Evolutionary conservation across 2,797 vertebrate species (phyloP).

Genomic region (Rhabdophis nuchalis): DNA sequence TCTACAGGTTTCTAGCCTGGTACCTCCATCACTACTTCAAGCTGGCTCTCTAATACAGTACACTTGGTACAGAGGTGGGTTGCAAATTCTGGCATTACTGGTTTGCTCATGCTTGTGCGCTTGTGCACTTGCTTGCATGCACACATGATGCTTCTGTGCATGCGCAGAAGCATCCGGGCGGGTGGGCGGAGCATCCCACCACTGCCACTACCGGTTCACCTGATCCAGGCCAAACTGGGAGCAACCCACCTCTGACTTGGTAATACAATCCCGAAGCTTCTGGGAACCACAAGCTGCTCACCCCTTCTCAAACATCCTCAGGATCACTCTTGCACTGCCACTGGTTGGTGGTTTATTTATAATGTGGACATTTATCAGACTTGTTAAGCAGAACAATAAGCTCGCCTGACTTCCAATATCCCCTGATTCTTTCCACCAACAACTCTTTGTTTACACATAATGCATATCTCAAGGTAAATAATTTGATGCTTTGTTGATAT

Average conservation of each 20-base stretch:
- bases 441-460: not conserved
- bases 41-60: not conserved
- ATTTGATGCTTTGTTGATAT: not conserved
- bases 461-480: not conserved
- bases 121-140: too few species aligned
- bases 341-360: not conserved
- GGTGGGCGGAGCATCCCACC: too few species aligned
- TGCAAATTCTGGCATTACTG: too few species aligned
- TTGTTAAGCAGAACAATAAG: not conserved
- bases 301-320: not conserved
- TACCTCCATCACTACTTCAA: not conserved
- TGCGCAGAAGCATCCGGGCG: too few species aligned
- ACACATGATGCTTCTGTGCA: too few species aligned
- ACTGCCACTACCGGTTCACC: too few species aligned
- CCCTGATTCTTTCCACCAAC: not conserved
- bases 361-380: not conserved
- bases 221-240: too few species aligned
- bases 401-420: too few species aligned
- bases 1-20: not conserved
- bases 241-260: not conserved
- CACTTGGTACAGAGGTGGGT: not conserved
- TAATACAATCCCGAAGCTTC: not conserved
- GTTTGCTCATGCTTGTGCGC: too few species aligned
- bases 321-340: not conserved
- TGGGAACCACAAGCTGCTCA: not conserved